Base-by-base conservation (phyloP, 92 coral and sea anemone genomes). In the Muricea muricata region DNA sequence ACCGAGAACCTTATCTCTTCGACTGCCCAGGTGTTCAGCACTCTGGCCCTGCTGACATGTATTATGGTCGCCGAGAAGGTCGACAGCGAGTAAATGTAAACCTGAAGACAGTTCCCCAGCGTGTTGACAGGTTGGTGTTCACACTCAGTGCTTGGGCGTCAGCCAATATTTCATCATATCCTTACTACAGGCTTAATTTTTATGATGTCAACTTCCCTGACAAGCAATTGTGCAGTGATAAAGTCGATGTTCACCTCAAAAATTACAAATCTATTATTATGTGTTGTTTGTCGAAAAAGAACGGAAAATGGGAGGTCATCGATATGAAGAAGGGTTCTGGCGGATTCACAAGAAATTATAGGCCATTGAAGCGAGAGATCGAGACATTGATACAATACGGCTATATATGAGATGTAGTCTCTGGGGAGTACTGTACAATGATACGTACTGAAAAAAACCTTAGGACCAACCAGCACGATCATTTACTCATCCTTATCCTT, bases 101-200 rank as follows among this genome's bases (percentile, higher is more conserved):
- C 47, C 79, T 90, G 0, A 82, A 77, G n/a, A 40, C 32, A 7
- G 82, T 90, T 42, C 93, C 93, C 4, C 20, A 6, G 14, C 70
- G 72, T 35, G 83, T 90, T 33, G 81, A 90, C 50, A 90, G 82
- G 66, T 78, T 90, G 20, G 86, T 90, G 61, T 86, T 90, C 31
- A 90, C 93, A 2, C 68, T 90, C 18, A 90, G 93, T 39, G 83
- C 90, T 37, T 90, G 93, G 93, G 70, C 78, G 17, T 75, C 93
- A 10, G 79, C 87, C 42, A 79, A 72, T 32, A 81, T 90, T 81
- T 75, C 87, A 42, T 52, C 42, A 14, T 90, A 86, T 24, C 33
- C 78, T 28, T 66, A 82, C 32, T 89, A 89, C 17, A 86, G 87
- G 18, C 83, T 90, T 50, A 86, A 79, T 28, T 89, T 89, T 69